Evolutionary conservation across 2,888 invertebrate species (phyloP), one percentile per base, ranked within the genome.

Genomic region (Drosophila robusta): DNA sequence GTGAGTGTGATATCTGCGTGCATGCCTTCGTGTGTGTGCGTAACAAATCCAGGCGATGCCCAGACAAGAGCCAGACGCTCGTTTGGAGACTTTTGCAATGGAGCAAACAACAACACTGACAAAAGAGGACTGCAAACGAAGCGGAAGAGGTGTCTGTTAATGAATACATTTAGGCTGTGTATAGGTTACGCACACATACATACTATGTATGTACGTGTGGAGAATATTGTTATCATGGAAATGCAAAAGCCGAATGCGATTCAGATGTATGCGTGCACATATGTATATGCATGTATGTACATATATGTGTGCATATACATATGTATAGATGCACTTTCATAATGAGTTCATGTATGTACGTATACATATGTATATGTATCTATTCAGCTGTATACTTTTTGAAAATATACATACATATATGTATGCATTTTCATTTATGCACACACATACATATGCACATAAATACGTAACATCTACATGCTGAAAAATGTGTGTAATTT

Each of bases 1-100:
- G 7, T 42, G 18, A 7, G 8, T 54, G 22, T 39, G 32, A 34
- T 34, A 34, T 34, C 34, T 34, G 34, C 34, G 12, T 34, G 18
- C n/a, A 32, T 55, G 24, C 6, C 7, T 24, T 16, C 8, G 18
- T 38, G 32, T 47, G 24, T 34, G 12, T 38, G 24, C 24, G 45
- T 39, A 39, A 34, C 29, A 32, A 26, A 50, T 29, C 34, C 51
- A 65, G 47, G 49, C 58, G 29, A 46, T 49, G 65, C 44, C 79
- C 82, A 81, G 82, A 82, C 78, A 46, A 69, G 62, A 56, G 73
- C 58, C 75, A 81, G 82, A 82, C 78, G 70, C 49, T 50, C 36
- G 57, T 68, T 67, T 66, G 54, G 56, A 75, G 65, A 75, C 49
- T 75, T 70, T 57, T 63, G 63, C 47, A 52, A 46, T 61, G 24